Evolutionary conservation across 2,888 invertebrate species (phyloP), one percentile per base, ranked within the genome.

Genomic region (Lasioglossum villosulum): DNA sequence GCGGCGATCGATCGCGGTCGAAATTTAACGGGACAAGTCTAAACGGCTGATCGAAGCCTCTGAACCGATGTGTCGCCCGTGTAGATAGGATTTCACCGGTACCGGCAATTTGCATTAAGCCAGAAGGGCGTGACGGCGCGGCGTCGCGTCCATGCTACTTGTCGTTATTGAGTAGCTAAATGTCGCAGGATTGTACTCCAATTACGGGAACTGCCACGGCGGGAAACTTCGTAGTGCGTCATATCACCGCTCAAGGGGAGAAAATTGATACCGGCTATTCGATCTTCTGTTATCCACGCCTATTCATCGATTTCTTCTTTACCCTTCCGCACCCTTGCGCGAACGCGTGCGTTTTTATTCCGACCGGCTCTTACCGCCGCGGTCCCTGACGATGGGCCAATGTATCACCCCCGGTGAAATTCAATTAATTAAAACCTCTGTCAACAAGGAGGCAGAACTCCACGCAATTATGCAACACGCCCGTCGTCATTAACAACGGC

Each of bases 121-220:
- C 68, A 78, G 80, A 73, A 82, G 85, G 78, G 86, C 66, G 80
- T 89, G 68, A 75, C 77, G 80, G 68, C 86, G 59, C 77, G 80
- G 68, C 86, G 59, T 80, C 86, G 72, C 72, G 75, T 84, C 86
- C 87, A 76, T 78, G 82, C 84, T 87, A 89, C 91, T 92, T 85
- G 89, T 90, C 90, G 80, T 83, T 84, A 75, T 89, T 83, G 86
- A 90, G 91, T 90, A 89, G 88, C 90, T 90, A 91, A 92, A 91
- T 90, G 89, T 90, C 90, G 87, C 84, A 75, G 85, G 86, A 90
- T 89, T 88, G 89, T 87, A 86, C 89, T 91, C 88, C 90, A 91
- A 91, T 92, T 92, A 91, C 89, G 78, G 79, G 76, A 76, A 74
- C 78, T 34, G 19, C 16, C 66, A 45, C 19, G 70, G 82, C 80